These are phyloP conservation scores for Cydia fagiglandana DNA, from an alignment of 1,140 invertebrate genomes.

Conservation along the genomic window DNA sequence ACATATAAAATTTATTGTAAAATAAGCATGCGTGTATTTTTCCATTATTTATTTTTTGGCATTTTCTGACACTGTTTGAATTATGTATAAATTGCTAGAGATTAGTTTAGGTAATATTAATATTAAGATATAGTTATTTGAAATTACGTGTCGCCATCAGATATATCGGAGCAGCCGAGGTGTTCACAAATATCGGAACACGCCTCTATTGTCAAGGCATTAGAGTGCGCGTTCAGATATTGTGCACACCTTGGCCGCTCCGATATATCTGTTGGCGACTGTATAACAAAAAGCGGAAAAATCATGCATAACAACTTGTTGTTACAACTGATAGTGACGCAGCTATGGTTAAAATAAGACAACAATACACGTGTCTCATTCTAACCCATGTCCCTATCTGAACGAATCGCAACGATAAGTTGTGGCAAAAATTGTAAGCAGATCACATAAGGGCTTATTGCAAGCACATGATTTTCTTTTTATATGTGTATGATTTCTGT, in stretches of 20 bases:
- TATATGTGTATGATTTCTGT: background rate
- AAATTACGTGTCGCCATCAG: no score
- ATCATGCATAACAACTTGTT: background rate
- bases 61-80: background rate
- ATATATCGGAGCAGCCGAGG: no score
- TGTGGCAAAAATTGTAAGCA: no score
- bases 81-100: background rate
- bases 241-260: no score
- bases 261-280: no score
- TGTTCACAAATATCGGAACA: no score
- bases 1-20: background rate
- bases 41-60: constrained; percentile 2
- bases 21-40: background rate
- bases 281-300: background rate
- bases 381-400: background rate
- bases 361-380: background rate
- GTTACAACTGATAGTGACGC: background rate
- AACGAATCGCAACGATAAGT: background rate
- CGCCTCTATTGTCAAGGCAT: no score
- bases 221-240: no score
- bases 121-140: no score
- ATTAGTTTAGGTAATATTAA: background rate
- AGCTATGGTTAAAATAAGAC: background rate
- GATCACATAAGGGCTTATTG: no score
- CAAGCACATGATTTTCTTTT: background rate